Evolutionary conservation across 2,113 vertebrate species (phyloP).

Genomic region (Perca flavescens): DNA sequence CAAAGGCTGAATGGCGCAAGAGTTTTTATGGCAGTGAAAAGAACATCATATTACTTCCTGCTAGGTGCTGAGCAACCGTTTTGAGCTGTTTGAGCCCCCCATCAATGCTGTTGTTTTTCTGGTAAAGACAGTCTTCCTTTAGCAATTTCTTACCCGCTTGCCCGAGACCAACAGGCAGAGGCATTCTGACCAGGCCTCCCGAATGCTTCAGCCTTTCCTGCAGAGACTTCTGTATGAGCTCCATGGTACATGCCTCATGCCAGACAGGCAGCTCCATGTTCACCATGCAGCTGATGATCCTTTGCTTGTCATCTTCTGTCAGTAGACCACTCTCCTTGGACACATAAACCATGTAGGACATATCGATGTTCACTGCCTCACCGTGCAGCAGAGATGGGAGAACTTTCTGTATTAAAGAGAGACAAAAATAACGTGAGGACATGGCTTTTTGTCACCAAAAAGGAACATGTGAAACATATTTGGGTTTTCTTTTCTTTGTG

Average conservation of each 20-base stretch:
- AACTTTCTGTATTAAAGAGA: slow-evolving; percentile 75
- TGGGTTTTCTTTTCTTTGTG: no score
- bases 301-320: slow-evolving; percentile 74
- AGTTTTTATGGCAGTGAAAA: background rate
- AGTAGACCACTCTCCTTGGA: slow-evolving; percentile 78
- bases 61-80: background rate
- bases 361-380: slow-evolving; percentile 88
- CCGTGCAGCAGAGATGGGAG: slow-evolving; percentile 87
- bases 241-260: slow-evolving; percentile 82
- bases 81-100: background rate
- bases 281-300: slow-evolving; percentile 87
- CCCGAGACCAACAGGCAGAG: slow-evolving; percentile 84
- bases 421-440: background rate
- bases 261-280: slow-evolving; percentile 86
- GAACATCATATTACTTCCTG: background rate
- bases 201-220: slow-evolving; percentile 86
- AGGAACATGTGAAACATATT: no score
- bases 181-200: slow-evolving; percentile 84
- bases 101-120: background rate
- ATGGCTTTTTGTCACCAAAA: background rate
- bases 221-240: slow-evolving; percentile 84
- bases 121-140: no score
- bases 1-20: background rate
- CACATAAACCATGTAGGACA: slow-evolving; percentile 88
- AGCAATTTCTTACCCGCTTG: slow-evolving; percentile 79